A percentile compares a stretch with the other conserved stretches of the same genome.
Conservation (phyloP, 92 coral and sea anemone genomes). For the Zoanthus sociatus region DNA sequence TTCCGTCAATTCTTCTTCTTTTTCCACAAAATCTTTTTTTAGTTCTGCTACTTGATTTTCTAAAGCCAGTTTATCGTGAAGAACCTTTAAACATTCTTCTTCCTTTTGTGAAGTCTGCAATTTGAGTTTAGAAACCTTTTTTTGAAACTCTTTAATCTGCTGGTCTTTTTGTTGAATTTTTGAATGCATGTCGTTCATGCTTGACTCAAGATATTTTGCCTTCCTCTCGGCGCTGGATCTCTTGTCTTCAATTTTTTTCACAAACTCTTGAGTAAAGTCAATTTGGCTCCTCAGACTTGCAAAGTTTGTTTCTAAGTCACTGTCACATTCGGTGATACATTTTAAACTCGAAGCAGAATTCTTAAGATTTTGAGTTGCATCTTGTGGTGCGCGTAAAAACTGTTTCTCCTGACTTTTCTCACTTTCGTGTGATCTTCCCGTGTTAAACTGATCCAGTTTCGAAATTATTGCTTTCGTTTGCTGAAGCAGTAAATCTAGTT, state of each 20-base stretch:
- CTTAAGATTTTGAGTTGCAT: neutral
- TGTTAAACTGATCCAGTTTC: neutral
- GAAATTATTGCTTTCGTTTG: neutral
- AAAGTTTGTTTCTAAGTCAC: slow-evolving; percentile 3
- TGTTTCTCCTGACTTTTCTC: neutral
- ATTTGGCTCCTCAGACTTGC: slow-evolving; percentile 3
- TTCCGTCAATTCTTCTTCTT: neutral
- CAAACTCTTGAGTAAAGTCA: neutral
- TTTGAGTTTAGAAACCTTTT: neutral
- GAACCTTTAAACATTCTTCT: neutral
- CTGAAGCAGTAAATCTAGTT: neutral
- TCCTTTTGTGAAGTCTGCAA: slow-evolving; percentile 7
- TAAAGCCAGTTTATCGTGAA: neutral
- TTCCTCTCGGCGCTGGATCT: slow-evolving; percentile 22
- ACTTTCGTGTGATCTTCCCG: neutral
- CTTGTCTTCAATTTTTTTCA: neutral
- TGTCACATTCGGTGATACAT: neutral
- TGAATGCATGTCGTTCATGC: neutral
- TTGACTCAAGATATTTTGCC: neutral
- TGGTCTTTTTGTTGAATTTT: slow-evolving; percentile 18
- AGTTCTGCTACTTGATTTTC: slow-evolving; percentile 12
- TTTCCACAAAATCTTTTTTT: neutral
- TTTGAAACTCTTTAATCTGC: neutral
- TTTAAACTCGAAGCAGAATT: neutral
- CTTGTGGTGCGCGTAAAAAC: neutral